phyloP scores from a whole-genome alignment of 2,797 vertebrate species.

The Coluber constrictor region DNA sequence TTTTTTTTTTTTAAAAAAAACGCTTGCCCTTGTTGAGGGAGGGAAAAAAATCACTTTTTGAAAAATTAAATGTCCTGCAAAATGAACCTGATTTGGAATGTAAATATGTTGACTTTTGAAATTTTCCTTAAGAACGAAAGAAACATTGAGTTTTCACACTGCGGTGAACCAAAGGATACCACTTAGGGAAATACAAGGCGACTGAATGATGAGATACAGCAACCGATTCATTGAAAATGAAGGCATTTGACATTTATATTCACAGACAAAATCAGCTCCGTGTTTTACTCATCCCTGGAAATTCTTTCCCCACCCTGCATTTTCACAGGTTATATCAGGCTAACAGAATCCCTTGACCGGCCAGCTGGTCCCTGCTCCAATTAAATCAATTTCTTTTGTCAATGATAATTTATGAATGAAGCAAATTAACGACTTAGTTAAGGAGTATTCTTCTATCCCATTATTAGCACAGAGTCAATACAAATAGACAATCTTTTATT shows the following conservation, averaged over 20 bases:
- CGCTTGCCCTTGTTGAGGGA: constrained; percentile 44
- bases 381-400: background rate
- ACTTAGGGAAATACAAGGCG: constrained; percentile 10
- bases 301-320: background rate
- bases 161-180: background rate
- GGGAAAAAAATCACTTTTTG: background rate
- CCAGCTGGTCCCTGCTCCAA: background rate
- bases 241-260: background rate
- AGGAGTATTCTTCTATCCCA: background rate
- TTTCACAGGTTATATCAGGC: background rate
- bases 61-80: background rate
- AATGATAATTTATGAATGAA: background rate
- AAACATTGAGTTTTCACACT: background rate
- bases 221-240: background rate
- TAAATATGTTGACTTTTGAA: constrained; percentile 33
- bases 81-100: constrained; percentile 9
- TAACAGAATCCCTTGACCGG: background rate
- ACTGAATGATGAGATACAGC: background rate
- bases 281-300: background rate
- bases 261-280: background rate
- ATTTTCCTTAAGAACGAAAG: background rate
- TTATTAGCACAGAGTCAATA: background rate
- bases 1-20: background rate
- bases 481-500: background rate
- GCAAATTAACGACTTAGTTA: background rate